Base-by-base conservation (phyloP, 2,888 invertebrate genomes). In the Synanthedon andrenaeformis region DNA sequence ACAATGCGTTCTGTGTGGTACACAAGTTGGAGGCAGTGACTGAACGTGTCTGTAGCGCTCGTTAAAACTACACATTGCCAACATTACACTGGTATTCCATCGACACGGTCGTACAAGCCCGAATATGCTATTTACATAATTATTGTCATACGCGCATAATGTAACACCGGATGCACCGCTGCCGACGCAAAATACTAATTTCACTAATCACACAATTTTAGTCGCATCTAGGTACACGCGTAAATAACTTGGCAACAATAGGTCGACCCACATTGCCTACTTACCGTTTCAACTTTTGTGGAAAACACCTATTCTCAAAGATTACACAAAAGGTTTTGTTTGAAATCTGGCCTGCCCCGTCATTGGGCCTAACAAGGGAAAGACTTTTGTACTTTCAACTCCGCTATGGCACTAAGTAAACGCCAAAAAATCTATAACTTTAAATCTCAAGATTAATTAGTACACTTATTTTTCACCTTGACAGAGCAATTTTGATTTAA, bases 61-160 rank as follows among this genome's bases (percentile, higher is more conserved):
- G 65, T 69, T 67, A 66, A 66, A 69, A 61, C 60, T 61, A 60
- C 60, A 63, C 66, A 63, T 67, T 67, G 69, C 59, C 61, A 65
- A 63, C 57, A 45, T 14, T 12, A 45, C 13, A 45, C 45, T 13
- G 35, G 67, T 69, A 67, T 68, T 68, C 67, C 68, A 74, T 72
- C 69, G 67, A 66, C 63, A 62, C 57, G 58, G 60, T 62, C 63
- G n/a, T n/a, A 51, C 49, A 17, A 66, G 64, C 58, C 67, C 61
- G 64, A 66, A 65, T 65, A 69, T 63, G 66, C 64, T 65, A 78
- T 79, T 80, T 78, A 69, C 79, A 79, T 79, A 79, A 79, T 76
- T 73, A 74, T 70, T 69, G 71, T 67, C 65, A 71, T 60, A 70
- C 66, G 66, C 57, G 59, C 61, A 64, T 67, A 68, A 65, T 62